Evolutionary conservation across 2,113 vertebrate genomes (phyloP).

Genomic region (Microcebus griseorufus): DNA sequence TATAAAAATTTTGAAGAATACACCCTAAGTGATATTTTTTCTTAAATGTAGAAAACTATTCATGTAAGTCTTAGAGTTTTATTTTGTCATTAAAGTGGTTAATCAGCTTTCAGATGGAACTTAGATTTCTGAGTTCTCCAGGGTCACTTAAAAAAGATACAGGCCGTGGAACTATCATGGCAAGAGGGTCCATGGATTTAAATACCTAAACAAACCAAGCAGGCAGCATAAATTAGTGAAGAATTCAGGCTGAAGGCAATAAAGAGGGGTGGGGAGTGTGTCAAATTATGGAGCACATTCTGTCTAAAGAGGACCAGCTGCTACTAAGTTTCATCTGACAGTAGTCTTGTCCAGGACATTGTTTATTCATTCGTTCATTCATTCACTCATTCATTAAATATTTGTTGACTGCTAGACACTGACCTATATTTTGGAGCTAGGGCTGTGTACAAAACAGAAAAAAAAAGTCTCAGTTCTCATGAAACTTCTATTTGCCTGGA

Average conservation of each 20-base stretch:
- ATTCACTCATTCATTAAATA: neutral
- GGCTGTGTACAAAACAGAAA: neutral
- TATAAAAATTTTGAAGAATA: neutral
- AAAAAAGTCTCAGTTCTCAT: neutral
- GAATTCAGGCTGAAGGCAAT: neutral
- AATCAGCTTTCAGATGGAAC: neutral
- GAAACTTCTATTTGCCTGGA: neutral
- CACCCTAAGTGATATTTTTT: neutral
- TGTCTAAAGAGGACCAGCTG: neutral
- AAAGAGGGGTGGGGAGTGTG: neutral
- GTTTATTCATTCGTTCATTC: neutral
- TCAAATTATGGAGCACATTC: neutral
- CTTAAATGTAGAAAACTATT: neutral
- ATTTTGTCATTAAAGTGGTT: neutral
- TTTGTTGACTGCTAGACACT: neutral
- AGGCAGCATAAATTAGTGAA: neutral
- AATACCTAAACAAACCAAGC: neutral
- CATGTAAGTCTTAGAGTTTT: neutral
- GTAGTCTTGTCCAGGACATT: neutral
- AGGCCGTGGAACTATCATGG: neutral
- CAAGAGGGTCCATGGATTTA: neutral
- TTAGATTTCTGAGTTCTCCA: neutral
- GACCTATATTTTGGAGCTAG: neutral
- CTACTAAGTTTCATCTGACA: neutral
- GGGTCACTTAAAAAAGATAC: neutral